Evolutionary conservation across 1,140 invertebrate genomes (phyloP), one percentile per base, ranked within the genome.

Genomic region (Euura saliciscinereae): DNA sequence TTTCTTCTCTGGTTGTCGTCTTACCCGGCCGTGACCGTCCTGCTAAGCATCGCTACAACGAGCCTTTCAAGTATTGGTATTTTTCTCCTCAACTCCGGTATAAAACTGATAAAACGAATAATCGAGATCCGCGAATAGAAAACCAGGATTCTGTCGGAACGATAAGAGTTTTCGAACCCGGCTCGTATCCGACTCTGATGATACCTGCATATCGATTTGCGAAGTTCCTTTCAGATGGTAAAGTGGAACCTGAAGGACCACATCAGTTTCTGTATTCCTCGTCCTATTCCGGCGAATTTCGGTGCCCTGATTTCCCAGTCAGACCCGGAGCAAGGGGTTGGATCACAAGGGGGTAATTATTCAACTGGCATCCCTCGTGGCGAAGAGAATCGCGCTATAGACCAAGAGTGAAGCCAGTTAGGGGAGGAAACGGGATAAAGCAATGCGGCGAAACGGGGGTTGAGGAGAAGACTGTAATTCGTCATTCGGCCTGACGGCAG

Each of bases 301-400:
- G 79, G 79, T 78, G 80, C 77, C 75, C 78, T 79, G 79, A 78
- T 77, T 59, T 59, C 51, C 51, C 51, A 6, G 51, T 77, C 73
- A 11, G 28, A 65, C 7, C 43, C 28, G 28, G 28, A 28, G 59
- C 45, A 73, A 72, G 80, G 79, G 78, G 83, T 84, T 81, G 79
- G 79, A 80, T 78, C 83, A 76, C 80, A 77, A 78, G 83, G 81
- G 84, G 85, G 80, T 85, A 86, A 85, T 83, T 86, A 86, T 86
- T 86, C 85, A 86, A 84, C 81, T 82, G 83, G 84, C 80, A 84
- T 84, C 83, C 84, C 80, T 81, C 79, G 28, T 28, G 28, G 28
- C 28, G 28, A 28, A 28, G 28, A 28, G 28, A 28, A 28, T 28
- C 28, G 28, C 28, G 28, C 28, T 28, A 28, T 28, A 28, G 28